These are phyloP conservation scores for Myioborus miniatus DNA, from an alignment of 2,797 vertebrate species.

Conservation along the genomic window DNA sequence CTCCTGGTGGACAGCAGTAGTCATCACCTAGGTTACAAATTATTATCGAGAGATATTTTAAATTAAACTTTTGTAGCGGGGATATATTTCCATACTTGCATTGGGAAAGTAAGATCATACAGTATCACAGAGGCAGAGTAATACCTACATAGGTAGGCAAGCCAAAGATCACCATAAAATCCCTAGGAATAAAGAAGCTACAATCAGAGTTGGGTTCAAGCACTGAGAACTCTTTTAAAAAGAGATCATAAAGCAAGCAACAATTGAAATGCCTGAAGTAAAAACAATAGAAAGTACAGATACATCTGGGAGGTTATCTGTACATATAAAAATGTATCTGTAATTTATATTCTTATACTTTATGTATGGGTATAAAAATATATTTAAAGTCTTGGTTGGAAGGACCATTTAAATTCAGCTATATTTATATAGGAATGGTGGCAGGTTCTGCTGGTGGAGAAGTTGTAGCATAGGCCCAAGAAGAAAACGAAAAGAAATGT, in stretches of 20 bases:
- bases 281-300: not conserved
- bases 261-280: not conserved
- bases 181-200: not conserved
- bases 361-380: not conserved
- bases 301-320: not conserved
- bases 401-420: not conserved
- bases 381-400: not conserved
- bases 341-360: not conserved
- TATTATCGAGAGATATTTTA: not conserved
- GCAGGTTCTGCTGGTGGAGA: not conserved
- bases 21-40: not conserved
- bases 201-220: not conserved
- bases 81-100: not conserved
- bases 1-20: not conserved
- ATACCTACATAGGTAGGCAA: not conserved
- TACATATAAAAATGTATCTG: not conserved
- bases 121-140: not conserved
- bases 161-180: not conserved
- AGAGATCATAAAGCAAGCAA: not conserved
- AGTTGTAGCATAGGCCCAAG: not conserved
- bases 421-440: not conserved
- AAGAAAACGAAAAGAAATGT: not conserved
- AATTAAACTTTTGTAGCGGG: not conserved
- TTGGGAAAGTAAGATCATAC: not conserved
- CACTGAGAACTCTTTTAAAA: not conserved